These are phyloP conservation scores for Sisyra terminalis DNA, from an alignment of 2,888 invertebrate genomes.

Conservation along the genomic window DNA sequence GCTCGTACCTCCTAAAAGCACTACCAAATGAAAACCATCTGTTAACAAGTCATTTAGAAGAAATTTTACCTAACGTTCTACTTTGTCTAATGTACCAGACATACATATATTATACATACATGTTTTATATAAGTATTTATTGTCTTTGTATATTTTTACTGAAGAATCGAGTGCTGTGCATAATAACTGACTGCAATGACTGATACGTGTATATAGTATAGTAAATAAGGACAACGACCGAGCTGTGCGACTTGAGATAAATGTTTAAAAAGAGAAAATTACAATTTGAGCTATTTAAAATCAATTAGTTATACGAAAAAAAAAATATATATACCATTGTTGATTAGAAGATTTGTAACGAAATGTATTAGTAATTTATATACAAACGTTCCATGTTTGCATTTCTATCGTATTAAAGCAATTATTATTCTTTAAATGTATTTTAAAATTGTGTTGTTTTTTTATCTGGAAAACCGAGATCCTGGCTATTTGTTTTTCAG, in stretches of 20 bases:
- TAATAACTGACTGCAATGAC: not conserved
- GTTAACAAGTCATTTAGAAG: too few relatives aligned
- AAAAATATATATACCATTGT: slow-evolving; percentile 1
- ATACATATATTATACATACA: slow-evolving; percentile 3
- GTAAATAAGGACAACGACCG: not conserved
- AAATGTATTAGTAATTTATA: slow-evolving; percentile 10
- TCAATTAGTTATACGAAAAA: not conserved
- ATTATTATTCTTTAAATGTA: too few relatives aligned
- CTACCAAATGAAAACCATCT: too few relatives aligned
- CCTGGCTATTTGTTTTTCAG: too few relatives aligned
- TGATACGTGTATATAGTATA: not conserved
- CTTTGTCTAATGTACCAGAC: slow-evolving; percentile 1
- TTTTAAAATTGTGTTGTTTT: too few relatives aligned
- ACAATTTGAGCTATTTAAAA: slow-evolving; percentile 1
- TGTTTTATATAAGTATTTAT: slow-evolving; percentile 5
- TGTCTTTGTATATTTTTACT: slow-evolving; percentile 5
- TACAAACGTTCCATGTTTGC: slow-evolving; percentile 14
- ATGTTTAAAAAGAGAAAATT: not conserved
- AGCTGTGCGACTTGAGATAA: slow-evolving; percentile 1
- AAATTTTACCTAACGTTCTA: slow-evolving; percentile 2
- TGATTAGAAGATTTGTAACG: slow-evolving; percentile 3
- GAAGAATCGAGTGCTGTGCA: slow-evolving; percentile 6
- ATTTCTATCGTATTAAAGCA: slow-evolving; percentile 10
- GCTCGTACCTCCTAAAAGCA: too few relatives aligned
- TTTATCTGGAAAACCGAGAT: too few relatives aligned